Conservation (phyloP, 2,797 vertebrate species). For the Hozukius guyotensis region DNA sequence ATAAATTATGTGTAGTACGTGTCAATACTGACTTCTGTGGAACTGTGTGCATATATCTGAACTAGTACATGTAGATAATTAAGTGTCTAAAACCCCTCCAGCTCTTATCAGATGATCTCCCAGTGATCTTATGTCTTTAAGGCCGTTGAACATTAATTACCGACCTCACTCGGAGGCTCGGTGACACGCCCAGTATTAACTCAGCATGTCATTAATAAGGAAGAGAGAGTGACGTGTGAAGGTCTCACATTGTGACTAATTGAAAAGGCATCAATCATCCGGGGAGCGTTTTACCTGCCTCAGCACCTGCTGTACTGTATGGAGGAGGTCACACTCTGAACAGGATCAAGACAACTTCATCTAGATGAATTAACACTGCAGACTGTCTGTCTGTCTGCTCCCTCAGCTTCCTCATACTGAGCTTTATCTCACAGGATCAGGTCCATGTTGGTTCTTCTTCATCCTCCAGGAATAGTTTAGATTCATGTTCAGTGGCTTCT, state of each 20-base stretch:
- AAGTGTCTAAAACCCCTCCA: slow-evolving; percentile 17
- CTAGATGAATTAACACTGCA: slow-evolving; percentile 48
- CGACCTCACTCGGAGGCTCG: slow-evolving; percentile 27
- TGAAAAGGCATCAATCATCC: slow-evolving; percentile 85
- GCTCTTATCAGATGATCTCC: slow-evolving; percentile 19
- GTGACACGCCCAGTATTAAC: slow-evolving; percentile 41
- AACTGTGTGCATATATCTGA: neutral
- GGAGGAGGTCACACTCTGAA: slow-evolving; percentile 53
- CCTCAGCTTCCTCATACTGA: neutral
- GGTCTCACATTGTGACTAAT: slow-evolving; percentile 68
- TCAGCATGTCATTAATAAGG: slow-evolving; percentile 63
- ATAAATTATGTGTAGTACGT: neutral
- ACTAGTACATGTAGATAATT: neutral
- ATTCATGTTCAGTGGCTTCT: too few relatives aligned
- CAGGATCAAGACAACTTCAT: slow-evolving; percentile 58
- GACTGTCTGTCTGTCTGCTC: neutral
- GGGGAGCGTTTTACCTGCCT: slow-evolving; percentile 74
- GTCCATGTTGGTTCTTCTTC: neutral
- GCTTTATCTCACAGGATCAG: neutral
- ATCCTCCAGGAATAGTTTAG: neutral
- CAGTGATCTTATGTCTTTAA: slow-evolving; percentile 28
- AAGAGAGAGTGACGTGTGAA: slow-evolving; percentile 61
- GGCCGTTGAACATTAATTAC: slow-evolving; percentile 48
- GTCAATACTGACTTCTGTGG: neutral
- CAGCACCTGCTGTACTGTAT: slow-evolving; percentile 69